A percentile compares a stretch with the other conserved stretches of the same genome.
phyloP scores from a whole-genome alignment of 2,113 vertebrate genomes.

The Pongo abelii region DNA sequence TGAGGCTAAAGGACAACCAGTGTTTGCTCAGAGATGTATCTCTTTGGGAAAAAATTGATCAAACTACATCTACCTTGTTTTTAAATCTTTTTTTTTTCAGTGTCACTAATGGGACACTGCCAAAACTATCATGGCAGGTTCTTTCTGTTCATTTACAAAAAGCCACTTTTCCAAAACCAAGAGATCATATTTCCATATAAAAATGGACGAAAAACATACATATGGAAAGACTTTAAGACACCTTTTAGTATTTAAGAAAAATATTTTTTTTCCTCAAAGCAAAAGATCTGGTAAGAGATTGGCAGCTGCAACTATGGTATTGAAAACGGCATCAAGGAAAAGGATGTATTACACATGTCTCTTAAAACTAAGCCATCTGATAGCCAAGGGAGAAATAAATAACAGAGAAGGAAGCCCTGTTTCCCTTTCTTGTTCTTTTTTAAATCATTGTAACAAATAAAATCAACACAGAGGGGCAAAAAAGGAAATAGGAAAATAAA shows the following conservation, averaged over 20 bases:
- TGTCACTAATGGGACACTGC: background rate
- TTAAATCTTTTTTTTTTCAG: background rate
- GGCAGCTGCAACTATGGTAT: background rate
- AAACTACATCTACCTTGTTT: background rate
- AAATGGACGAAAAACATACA: background rate
- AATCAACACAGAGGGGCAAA: background rate
- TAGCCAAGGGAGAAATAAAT: constrained; percentile 7
- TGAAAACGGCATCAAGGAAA: constrained; percentile 41
- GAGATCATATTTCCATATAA: constrained; percentile 3
- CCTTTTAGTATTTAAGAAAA: constrained; percentile 61
- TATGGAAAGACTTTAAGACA: constrained; percentile 27
- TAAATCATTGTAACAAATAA: background rate
- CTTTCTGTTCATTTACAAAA: constrained; percentile 20
- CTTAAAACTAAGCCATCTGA: constrained; percentile 27
- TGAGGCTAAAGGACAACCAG: background rate
- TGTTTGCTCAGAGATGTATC: background rate
- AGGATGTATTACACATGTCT: constrained; percentile 10
- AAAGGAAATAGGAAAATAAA: background rate
- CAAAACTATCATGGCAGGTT: background rate
- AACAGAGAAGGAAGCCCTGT: background rate
- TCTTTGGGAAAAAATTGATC: background rate
- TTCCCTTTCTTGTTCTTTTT: background rate
- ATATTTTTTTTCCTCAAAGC: constrained; percentile 14
- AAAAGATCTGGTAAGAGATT: constrained; percentile 42
- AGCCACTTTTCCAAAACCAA: background rate